Evolutionary conservation across 2,888 invertebrate genomes (phyloP).

Genomic region (Timema cristinae): DNA sequence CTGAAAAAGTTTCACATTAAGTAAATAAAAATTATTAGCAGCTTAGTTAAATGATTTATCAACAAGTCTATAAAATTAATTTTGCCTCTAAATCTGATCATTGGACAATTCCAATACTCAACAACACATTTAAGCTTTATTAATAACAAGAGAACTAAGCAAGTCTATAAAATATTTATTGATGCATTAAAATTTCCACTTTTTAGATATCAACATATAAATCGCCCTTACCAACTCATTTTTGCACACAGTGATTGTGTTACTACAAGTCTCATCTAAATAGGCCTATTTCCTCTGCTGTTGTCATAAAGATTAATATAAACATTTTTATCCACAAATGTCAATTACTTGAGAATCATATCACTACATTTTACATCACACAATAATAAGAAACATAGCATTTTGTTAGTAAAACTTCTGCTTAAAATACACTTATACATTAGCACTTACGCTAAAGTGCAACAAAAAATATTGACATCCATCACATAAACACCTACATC

Average conservation of each 20-base stretch:
- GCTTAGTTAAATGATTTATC: too few relatives aligned
- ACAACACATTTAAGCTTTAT: too few relatives aligned
- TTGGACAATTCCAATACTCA: too few relatives aligned
- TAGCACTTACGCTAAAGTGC: constrained; percentile 14
- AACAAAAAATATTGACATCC: constrained; percentile 29
- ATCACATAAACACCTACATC: constrained; percentile 31
- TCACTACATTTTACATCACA: background rate
- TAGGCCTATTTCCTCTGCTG: constrained; percentile 29
- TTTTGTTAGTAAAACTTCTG: background rate
- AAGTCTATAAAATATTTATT: too few relatives aligned
- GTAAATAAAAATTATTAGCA: too few relatives aligned
- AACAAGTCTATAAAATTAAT: too few relatives aligned
- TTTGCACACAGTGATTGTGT: constrained; percentile 12
- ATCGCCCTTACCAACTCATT: background rate
- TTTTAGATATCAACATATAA: too few relatives aligned
- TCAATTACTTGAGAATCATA: constrained; percentile 18
- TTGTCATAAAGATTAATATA: constrained; percentile 29
- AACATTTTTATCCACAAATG: constrained; percentile 28
- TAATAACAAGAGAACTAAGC: too few relatives aligned
- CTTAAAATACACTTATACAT: constrained; percentile 11
- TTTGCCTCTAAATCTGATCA: too few relatives aligned
- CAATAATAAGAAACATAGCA: too few relatives aligned
- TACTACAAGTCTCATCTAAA: constrained; percentile 24
- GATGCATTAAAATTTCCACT: too few relatives aligned
- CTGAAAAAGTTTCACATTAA: too few relatives aligned